Base-by-base conservation (phyloP, 2,888 invertebrate genomes). In the Eugnorisma glareosa region DNA sequence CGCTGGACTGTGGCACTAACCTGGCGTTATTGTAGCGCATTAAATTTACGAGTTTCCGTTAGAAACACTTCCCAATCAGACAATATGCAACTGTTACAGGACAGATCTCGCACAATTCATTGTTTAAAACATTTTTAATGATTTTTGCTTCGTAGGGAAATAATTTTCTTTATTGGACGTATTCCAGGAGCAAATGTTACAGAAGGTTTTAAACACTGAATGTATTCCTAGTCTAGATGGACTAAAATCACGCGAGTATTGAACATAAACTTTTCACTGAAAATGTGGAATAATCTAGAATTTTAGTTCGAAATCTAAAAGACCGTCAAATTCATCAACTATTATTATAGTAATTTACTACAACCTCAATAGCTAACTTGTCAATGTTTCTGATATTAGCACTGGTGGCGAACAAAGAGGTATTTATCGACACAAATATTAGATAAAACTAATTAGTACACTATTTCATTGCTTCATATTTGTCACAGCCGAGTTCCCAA, bases 401-500 rank as follows among this genome's bases (percentile, higher is more conserved):
- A 59, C 35, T 37, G n/a, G 61, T 78, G 28, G n/a, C 73, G 63
- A 67, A 48, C 35, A 28, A 75, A 37, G 24, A 28, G 28, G 37
- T 40, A 63, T 71, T 70, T 79, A 80, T 31, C 18, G 28, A 57
- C 69, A 78, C 24, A 61, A 71, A 75, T 66, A 76, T 84, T 57
- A n/a, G 21, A 73, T 40, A 57, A 48, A 37, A 81, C 75, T 75
- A 48, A 24, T 48, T 21, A 64, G 8, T 61, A 57, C 15, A 51
- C 28, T 70, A 72, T 79, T 88, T 67, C 79, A 88, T 69, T 74
- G 73, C 77, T 83, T 80, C 61, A 64, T 77, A 77, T 78, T 80
- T 84, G 76, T 86, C 88, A 88, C 88, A 88, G 88, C 86, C 88
- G 67, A 77, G 73, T 82, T 79, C 51, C 76, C 68, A 79, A 77